Conservation (phyloP, 2,113 vertebrate species). For the Tragelaphus imberbis region DNA sequence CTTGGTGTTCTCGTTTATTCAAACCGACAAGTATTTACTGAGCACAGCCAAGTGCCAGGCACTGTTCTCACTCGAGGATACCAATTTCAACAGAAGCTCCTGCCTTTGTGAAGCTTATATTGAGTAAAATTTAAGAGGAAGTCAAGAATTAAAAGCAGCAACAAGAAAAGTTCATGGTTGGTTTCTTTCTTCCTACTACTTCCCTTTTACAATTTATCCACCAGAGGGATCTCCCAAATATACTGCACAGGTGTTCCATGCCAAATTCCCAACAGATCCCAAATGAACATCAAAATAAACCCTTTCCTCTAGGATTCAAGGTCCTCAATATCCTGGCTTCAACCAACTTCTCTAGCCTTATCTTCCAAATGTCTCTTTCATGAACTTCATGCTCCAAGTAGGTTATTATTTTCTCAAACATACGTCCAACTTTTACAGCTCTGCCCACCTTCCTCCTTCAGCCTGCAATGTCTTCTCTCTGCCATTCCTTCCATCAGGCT, state of each 20-base stretch:
- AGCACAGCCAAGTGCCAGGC: accelerated
- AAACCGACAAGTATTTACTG: neutral
- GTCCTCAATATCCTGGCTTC: neutral
- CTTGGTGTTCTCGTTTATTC: neutral
- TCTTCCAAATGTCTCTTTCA: neutral
- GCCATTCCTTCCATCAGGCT: neutral
- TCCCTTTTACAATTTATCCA: neutral
- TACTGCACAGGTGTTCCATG: neutral
- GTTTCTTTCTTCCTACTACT: neutral
- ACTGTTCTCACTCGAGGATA: neutral
- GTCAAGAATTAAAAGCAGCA: neutral
- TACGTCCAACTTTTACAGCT: neutral
- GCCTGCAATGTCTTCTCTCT: neutral
- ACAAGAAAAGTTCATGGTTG: neutral
- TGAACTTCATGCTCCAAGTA: neutral
- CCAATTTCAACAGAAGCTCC: neutral
- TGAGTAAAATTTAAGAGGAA: neutral
- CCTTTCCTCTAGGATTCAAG: neutral
- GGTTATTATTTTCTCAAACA: neutral
- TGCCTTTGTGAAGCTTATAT: neutral
- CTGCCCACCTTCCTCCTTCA: neutral
- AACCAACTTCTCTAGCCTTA: neutral
- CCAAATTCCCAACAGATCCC: neutral
- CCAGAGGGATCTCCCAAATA: neutral
- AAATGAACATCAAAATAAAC: neutral